These are phyloP conservation scores for Darevskia nairensis DNA, from an alignment of 2,797 vertebrate genomes.

Conservation along the genomic window DNA sequence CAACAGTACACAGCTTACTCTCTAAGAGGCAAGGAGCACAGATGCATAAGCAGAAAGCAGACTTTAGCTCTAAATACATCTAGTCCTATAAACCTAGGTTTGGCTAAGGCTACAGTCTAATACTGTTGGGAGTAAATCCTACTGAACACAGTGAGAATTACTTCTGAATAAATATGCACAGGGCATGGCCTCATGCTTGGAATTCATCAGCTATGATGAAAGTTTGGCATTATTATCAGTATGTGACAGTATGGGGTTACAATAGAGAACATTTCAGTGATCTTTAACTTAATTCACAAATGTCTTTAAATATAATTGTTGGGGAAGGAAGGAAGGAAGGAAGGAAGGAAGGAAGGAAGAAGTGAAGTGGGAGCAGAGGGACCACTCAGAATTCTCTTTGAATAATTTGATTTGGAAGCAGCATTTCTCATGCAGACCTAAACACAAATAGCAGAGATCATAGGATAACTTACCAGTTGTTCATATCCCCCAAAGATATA, in stretches of 20 bases:
- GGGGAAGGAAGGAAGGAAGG: no score
- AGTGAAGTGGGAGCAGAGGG: not conserved
- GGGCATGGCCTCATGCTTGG: not conserved
- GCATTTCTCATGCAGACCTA: not conserved
- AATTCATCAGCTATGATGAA: not conserved
- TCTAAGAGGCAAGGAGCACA: not conserved
- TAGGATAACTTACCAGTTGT: conserved; percentile 88
- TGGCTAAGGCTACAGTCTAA: not conserved
- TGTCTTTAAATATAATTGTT: not conserved
- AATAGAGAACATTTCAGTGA: not conserved
- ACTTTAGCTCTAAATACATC: not conserved
- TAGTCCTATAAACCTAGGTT: not conserved
- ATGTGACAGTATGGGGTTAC: not conserved
- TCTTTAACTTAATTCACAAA: not conserved
- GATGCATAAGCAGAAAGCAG: not conserved
- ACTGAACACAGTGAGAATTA: not conserved
- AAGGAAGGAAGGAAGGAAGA: no score
- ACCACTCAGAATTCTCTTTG: not conserved
- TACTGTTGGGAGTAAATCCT: not conserved
- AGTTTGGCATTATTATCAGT: not conserved
- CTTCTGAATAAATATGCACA: not conserved
- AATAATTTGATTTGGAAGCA: not conserved
- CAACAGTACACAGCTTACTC: not conserved
- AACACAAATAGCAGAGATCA: not conserved
- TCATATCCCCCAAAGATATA: conserved; percentile 99